Conservation (phyloP, 1,140 invertebrate species). For the Aphidius ervi region DNA sequence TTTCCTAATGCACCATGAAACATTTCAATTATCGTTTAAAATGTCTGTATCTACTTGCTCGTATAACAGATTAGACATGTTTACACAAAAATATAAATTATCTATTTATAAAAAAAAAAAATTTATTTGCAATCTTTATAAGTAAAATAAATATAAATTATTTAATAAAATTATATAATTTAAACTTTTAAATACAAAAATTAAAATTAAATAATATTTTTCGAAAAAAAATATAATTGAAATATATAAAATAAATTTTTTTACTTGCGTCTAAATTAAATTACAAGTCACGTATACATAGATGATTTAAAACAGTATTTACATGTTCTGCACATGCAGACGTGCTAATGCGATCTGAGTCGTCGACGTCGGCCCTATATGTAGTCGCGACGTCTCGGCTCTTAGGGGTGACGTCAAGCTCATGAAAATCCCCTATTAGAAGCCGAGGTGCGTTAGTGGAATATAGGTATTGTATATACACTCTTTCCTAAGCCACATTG, state of each 20-base stretch:
- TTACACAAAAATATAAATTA: background rate
- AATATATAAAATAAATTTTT: too few species aligned
- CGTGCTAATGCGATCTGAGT: slow-evolving; percentile 13
- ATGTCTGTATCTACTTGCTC: background rate
- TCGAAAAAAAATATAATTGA: too few species aligned
- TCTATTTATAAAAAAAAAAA: background rate
- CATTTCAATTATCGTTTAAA: background rate
- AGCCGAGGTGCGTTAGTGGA: slow-evolving; percentile 1
- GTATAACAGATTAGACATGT: slow-evolving; percentile 12
- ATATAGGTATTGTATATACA: too few species aligned
- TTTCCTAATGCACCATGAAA: slow-evolving; percentile 13
- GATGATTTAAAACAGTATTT: too few species aligned
- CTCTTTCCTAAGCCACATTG: background rate
- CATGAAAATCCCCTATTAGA: slow-evolving; percentile 21
- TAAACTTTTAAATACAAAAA: too few species aligned
- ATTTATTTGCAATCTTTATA: background rate
- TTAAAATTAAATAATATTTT: too few species aligned
- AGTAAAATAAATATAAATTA: too few species aligned
- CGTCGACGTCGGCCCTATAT: background rate
- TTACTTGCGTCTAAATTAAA: too few species aligned
- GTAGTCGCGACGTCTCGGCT: slow-evolving; percentile 13
- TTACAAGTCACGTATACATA: too few species aligned
- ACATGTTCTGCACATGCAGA: background rate
- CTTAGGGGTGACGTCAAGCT: slow-evolving; percentile 18
- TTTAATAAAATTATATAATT: too few species aligned